Evolutionary conservation across 2,888 invertebrate genomes (phyloP).

Genomic region (Deroplatys truncata): DNA sequence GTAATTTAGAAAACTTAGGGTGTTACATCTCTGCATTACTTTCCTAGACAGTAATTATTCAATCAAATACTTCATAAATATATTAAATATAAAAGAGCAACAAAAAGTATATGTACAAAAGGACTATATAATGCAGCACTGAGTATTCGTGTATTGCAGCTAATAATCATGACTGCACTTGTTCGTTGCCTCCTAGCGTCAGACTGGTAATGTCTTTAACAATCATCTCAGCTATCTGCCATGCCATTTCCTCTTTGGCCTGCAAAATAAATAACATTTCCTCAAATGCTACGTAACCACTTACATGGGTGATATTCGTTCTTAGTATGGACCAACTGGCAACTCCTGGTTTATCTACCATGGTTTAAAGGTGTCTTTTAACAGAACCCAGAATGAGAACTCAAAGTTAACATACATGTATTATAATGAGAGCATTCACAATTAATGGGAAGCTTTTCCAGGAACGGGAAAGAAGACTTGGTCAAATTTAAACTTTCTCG

Average conservation of each 20-base stretch:
- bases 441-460: too few relatives aligned
- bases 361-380: too few relatives aligned
- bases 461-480: too few relatives aligned
- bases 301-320: neutral
- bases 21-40: neutral
- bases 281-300: neutral
- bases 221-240: constrained; percentile 97
- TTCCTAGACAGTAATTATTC: neutral
- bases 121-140: neutral
- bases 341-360: too few relatives aligned
- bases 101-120: neutral
- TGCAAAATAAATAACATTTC: constrained; percentile 32
- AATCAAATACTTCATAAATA: neutral
- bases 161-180: constrained; percentile 20
- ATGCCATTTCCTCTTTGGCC: constrained; percentile 92
- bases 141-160: neutral
- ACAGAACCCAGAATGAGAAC: too few relatives aligned
- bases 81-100: neutral
- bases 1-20: neutral
- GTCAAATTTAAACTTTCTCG: too few relatives aligned
- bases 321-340: too few relatives aligned
- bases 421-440: too few relatives aligned
- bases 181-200: constrained; percentile 55
- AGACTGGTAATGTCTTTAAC: constrained; percentile 90
- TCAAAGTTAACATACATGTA: too few relatives aligned